phyloP scores from a whole-genome alignment of 2,113 vertebrate species.

The Phylloscopus whistleri region DNA sequence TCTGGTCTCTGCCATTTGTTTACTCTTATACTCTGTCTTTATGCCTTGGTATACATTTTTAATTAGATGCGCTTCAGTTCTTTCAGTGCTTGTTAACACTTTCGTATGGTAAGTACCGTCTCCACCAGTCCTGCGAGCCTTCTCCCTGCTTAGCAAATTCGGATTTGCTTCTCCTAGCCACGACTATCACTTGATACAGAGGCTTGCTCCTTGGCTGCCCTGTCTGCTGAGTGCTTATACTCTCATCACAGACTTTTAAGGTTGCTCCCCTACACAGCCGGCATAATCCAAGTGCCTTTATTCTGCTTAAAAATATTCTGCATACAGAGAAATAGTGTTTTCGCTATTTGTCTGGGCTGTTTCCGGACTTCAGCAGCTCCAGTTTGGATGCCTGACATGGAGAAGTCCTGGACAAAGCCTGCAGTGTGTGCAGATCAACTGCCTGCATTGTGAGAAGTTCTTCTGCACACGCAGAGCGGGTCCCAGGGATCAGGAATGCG shows the following conservation, averaged over 20 bases:
- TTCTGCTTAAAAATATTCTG: not conserved
- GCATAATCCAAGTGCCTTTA: not conserved
- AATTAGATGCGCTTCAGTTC: slow-evolving; percentile 67
- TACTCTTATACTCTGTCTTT: slow-evolving; percentile 66
- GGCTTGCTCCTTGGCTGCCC: not conserved
- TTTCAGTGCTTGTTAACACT: slow-evolving; percentile 62
- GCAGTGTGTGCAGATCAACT: slow-evolving; percentile 54
- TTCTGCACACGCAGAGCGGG: slow-evolving; percentile 21
- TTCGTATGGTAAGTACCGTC: not conserved
- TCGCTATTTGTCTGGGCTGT: slow-evolving; percentile 27
- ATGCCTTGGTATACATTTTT: slow-evolving; percentile 69
- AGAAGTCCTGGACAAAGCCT: slow-evolving; percentile 48
- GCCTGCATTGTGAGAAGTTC: slow-evolving; percentile 42
- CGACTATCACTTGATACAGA: not conserved
- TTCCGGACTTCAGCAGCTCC: slow-evolving; percentile 46
- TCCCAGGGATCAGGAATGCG: slow-evolving; percentile 45
- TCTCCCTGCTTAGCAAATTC: not conserved
- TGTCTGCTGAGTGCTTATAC: not conserved
- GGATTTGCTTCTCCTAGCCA: not conserved
- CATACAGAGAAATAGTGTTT: slow-evolving; percentile 33
- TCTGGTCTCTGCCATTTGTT: slow-evolving; percentile 69
- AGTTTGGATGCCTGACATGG: slow-evolving; percentile 48
- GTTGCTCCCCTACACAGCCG: not conserved
- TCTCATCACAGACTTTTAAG: not conserved
- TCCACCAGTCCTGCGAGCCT: not conserved